Evolutionary conservation across 2,888 invertebrate species (phyloP), one percentile per base, ranked within the genome.

Genomic region (Phymatocera aterrima): DNA sequence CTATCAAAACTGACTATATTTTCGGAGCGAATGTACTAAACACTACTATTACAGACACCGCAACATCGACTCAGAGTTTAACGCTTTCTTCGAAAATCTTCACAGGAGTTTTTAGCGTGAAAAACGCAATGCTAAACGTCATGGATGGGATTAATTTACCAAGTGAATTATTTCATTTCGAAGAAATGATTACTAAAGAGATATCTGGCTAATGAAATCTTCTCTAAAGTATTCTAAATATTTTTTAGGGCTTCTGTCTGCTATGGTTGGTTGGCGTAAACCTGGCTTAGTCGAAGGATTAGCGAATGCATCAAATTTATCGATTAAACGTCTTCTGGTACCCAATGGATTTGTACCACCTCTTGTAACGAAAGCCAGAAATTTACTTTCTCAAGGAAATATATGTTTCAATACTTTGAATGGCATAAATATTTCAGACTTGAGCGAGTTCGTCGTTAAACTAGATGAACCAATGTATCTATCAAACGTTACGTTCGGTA

Each of bases 401-500:
- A 84, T 88, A 28, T 82, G 84, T 70, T 84, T 91, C 10, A 90
- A 90, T n/a, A 87, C 84, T 0, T 88, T 92, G 40, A 92, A 92
- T 81, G 81, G 86, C 43, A 79, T 91, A 5, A 83, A 90, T 83
- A 77, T 92, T 10, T 77, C 80, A 10, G 82, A 89, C 37, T 84
- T 92, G 75, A 80, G 87, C 10, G 82, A 87, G 3, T 88, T 91
- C 78, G 86, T 89, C 1, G 86, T 92, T 6, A 91, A 89, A 83
- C 84, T 89, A 3, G 87, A 91, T 72, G 91, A 92, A 80, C 82
- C 85, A 37, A 83, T 88, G 77, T 83, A 84, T 24, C 88, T 92
- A 78, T 85, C 87, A 51, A 85, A 88, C 15, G 91, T 90, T 8
- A 88, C 86, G 61, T 93, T 94, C 84, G 85, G 91, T 92, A 84